phyloP scores from a whole-genome alignment of 2,888 invertebrate species.

The Andrena camellia region DNA sequence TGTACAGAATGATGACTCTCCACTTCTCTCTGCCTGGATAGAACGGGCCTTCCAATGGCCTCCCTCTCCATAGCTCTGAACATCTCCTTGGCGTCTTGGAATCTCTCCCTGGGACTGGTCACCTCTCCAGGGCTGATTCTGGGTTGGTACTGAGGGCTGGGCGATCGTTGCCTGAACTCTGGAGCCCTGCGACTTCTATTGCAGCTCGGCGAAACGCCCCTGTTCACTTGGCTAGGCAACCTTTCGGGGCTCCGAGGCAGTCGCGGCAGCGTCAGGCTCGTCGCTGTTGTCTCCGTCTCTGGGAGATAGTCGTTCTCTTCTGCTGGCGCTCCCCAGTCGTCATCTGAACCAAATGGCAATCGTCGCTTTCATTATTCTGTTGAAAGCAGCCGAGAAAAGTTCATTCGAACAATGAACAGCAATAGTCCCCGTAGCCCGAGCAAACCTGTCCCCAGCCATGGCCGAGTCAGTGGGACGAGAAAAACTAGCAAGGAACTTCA shows the following conservation, averaged over 20 bases:
- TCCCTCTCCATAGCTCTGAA: constrained; percentile 92
- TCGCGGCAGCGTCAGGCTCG: constrained; percentile 79
- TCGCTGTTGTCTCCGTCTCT: constrained; percentile 74
- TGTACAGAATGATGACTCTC: constrained; percentile 77
- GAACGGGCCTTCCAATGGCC: constrained; percentile 78
- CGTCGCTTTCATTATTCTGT: neutral
- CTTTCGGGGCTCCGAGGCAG: constrained; percentile 82
- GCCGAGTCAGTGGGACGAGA: neutral
- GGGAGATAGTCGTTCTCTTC: constrained; percentile 81
- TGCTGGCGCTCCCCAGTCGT: constrained; percentile 88
- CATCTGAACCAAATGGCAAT: constrained; percentile 87
- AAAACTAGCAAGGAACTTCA: constrained; percentile 13
- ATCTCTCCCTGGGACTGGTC: constrained; percentile 90
- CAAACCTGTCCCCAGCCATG: constrained; percentile 2
- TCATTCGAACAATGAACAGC: constrained; percentile 15
- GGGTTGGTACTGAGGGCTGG: constrained; percentile 85
- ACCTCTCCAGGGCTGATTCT: constrained; percentile 83
- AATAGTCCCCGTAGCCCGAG: neutral
- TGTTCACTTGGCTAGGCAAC: constrained; percentile 63
- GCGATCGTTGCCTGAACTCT: constrained; percentile 85
- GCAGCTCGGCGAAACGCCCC: constrained; percentile 77
- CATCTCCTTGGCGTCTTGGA: constrained; percentile 95
- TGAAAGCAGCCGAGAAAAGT: neutral
- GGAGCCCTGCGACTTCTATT: constrained; percentile 85
- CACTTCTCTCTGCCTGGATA: constrained; percentile 73